A percentile compares a stretch with the other conserved stretches of the same genome.
phyloP scores from a whole-genome alignment of 2,888 invertebrate species.

The Rhyacophila evoluta region DNA sequence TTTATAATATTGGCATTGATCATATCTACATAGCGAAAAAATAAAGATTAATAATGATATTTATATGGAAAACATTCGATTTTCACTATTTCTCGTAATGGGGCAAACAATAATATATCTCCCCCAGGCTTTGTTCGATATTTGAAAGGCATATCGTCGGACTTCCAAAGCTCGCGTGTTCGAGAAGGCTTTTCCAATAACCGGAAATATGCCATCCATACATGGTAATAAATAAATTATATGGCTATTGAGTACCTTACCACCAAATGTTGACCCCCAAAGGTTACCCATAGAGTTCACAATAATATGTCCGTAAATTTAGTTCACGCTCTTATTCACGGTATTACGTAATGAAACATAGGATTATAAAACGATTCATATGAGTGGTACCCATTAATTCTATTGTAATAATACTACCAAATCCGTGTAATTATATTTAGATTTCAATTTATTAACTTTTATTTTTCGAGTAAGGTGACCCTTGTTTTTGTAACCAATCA shows the following conservation, averaged over 20 bases:
- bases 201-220: slow-evolving; percentile 13
- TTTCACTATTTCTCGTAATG: no score
- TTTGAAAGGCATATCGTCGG: background rate
- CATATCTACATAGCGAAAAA: no score
- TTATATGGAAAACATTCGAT: no score
- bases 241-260: background rate
- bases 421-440: no score
- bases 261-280: slow-evolving; percentile 10
- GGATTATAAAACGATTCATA: no score
- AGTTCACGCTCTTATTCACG: background rate
- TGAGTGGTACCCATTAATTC: no score
- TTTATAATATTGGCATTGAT: no score
- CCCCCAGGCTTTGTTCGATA: background rate
- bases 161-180: slow-evolving; percentile 13
- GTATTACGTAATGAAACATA: background rate
- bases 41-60: no score
- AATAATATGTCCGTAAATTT: background rate
- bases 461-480: no score
- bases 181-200: slow-evolving; percentile 1
- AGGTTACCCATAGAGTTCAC: background rate
- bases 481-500: no score
- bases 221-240: slow-evolving; percentile 24
- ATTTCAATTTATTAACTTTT: no score
- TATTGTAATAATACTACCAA: no score
- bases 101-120: background rate